These are phyloP conservation scores for Nasonovia ribisnigri DNA, from an alignment of 2,888 invertebrate genomes.

Conservation along the genomic window DNA sequence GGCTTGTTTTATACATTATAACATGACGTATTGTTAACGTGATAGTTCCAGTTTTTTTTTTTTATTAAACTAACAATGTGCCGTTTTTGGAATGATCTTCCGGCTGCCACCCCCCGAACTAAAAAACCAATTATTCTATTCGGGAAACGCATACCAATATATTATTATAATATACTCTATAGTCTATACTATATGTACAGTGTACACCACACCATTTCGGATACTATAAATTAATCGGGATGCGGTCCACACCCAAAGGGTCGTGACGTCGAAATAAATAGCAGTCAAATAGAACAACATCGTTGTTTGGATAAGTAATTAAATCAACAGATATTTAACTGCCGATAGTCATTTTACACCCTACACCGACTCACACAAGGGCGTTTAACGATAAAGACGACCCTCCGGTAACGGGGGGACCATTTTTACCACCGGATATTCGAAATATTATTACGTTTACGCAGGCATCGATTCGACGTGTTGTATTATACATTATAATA, in stretches of 20 bases:
- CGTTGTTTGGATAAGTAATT: neutral
- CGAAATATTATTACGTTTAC: neutral
- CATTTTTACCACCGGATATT: slow-evolving; percentile 13
- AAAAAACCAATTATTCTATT: slow-evolving; percentile 47
- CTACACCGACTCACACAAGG: neutral
- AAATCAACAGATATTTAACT: slow-evolving; percentile 21
- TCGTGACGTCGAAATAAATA: neutral
- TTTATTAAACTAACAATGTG: slow-evolving; percentile 1
- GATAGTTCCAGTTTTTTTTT: neutral
- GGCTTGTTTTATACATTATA: neutral
- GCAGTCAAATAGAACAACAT: neutral
- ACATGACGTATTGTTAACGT: neutral
- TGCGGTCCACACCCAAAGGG: slow-evolving; percentile 14
- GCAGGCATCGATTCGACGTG: neutral
- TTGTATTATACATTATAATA: neutral
- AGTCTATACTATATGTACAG: neutral
- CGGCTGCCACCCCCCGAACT: neutral
- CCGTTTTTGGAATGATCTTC: slow-evolving; percentile 4
- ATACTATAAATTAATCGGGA: slow-evolving; percentile 12
- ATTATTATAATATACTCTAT: neutral
- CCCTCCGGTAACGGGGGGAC: neutral
- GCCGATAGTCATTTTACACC: neutral
- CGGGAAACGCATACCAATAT: slow-evolving; percentile 4
- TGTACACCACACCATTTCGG: neutral
- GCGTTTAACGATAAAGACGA: neutral